phyloP scores from a whole-genome alignment of 2,113 vertebrate genomes.

The Scophthalmus maximus region DNA sequence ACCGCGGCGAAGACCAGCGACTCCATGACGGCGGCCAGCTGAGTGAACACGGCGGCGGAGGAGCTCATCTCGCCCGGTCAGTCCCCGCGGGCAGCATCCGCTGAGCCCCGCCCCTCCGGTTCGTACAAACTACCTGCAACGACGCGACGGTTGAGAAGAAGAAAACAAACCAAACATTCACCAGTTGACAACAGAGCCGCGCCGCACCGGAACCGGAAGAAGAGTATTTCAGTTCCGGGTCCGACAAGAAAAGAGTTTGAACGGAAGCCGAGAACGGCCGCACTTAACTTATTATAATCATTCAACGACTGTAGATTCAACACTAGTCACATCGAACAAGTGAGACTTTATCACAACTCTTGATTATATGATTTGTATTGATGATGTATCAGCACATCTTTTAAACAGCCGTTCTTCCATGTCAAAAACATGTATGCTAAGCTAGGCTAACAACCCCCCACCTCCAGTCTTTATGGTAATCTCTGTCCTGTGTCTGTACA shows the following conservation, averaged over 20 bases:
- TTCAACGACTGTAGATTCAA: too few species aligned
- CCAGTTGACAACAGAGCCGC: too few species aligned
- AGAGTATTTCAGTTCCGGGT: conserved; percentile 1
- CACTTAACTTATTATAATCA: too few species aligned
- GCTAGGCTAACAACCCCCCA: neutral
- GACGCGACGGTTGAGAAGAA: too few species aligned
- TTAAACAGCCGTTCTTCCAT: too few species aligned
- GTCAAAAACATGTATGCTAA: too few species aligned
- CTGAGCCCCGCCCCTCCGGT: neutral
- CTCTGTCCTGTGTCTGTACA: neutral
- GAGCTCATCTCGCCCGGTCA: conserved; percentile 72
- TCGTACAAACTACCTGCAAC: neutral
- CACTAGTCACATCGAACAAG: too few species aligned
- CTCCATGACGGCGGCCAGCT: conserved; percentile 80
- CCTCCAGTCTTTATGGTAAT: neutral
- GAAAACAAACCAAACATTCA: too few species aligned
- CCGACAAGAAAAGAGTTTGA: neutral
- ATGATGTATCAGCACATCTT: too few species aligned
- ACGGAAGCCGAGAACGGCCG: neutral
- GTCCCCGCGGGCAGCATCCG: neutral
- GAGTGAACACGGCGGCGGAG: conserved; percentile 60
- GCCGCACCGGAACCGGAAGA: neutral
- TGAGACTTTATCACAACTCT: too few species aligned
- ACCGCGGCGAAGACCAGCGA: conserved; percentile 78
- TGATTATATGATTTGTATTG: too few species aligned